Base-by-base conservation (phyloP, 2,113 vertebrate genomes). In the Nesogale talazaci region DNA sequence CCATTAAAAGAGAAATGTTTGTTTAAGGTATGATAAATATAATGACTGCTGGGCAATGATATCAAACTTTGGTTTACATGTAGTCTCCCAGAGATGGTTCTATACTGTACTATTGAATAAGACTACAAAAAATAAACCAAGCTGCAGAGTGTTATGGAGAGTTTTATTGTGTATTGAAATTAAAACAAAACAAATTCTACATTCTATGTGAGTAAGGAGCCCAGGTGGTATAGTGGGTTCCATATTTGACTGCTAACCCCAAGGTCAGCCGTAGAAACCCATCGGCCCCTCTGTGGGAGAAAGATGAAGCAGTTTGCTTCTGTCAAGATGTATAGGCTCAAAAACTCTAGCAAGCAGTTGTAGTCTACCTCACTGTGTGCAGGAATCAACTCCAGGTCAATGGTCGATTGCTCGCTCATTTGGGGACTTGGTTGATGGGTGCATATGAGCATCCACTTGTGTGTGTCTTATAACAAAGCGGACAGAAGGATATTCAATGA, bases 391-490 rank as follows among this genome's bases (percentile, higher is more conserved):
- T 52, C 46, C 4, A 52, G 10, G 46, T 52, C 46, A 52, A 52
- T 52, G 46, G 46, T 10, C 10, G 46, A 52, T 9, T 52, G 46
- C 46, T 52, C 14, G 46, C 46, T 52, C 46, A 12, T 2, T 52
- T 52, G 46, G 4, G 10, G 46, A 52, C 9, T 52, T 52, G 46
- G 46, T 10, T 52, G 88, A 57, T 23, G 6, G n/a, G 11, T 59
- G 27, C 93, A 69, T 80, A 69, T 12, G 69, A 84, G 20, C 75
- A 12, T 63, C 19, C 17, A 61, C 29, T 83, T n/a, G 1, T 84
- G 16, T 27, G 1, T 93, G 17, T 61, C 70, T 83, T 79, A 57
- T 96, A 59, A 11, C 84, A n/a, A 34, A 96, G 92, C 11, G 11
- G 65, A 56, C 61, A 3, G 17, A 34, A 36, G 23, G 5, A 19